Evolutionary conservation across 2,797 vertebrate species (phyloP).

Genomic region (Cacajao melanocephalus): DNA sequence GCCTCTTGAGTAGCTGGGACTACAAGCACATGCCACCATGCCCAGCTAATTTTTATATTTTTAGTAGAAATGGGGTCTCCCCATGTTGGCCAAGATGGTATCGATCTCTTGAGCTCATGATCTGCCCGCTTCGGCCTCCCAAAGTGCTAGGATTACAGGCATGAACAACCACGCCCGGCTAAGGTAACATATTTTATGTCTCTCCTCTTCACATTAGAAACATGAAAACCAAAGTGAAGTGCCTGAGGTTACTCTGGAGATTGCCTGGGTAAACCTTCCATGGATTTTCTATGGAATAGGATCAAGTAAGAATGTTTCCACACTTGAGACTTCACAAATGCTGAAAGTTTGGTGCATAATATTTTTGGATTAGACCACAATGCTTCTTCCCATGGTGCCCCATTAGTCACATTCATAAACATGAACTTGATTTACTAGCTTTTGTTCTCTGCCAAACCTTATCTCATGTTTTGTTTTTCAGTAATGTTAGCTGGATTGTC

Average conservation of each 20-base stretch:
- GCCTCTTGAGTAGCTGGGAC: too few species aligned
- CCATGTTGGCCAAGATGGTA: too few species aligned
- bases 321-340: neutral
- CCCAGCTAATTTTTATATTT: too few species aligned
- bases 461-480: neutral
- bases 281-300: neutral
- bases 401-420: neutral
- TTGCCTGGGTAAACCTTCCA: neutral
- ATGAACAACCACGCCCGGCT: too few species aligned
- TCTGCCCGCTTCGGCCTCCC: too few species aligned
- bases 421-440: fast-evolving
- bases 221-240: neutral
- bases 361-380: neutral
- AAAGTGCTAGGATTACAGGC: too few species aligned
- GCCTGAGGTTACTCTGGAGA: neutral
- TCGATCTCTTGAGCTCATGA: too few species aligned
- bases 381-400: neutral
- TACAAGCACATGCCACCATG: too few species aligned
- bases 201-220: neutral
- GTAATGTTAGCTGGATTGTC: neutral
- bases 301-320: neutral
- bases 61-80: too few species aligned
- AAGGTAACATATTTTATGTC: neutral
- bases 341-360: neutral
- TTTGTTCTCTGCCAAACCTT: neutral